Evolutionary conservation across 2,113 vertebrate genomes (phyloP), one percentile per base, ranked within the genome.

Genomic region (Oreotrochilus melanogaster): DNA sequence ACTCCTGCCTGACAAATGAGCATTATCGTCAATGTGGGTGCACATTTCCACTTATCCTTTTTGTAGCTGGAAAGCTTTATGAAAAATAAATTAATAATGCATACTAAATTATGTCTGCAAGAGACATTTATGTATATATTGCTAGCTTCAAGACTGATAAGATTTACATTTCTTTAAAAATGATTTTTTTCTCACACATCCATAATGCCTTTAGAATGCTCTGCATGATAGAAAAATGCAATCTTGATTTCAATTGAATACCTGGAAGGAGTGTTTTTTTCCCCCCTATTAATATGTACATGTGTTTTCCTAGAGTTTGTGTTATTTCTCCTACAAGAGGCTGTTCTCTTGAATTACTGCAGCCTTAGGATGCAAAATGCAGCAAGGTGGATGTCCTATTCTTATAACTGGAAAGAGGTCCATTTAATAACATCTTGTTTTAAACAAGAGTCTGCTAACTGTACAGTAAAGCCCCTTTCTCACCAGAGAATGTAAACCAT

Each of bases 71-170:
- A 95, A 97, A 97, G 94, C 95, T 97, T 97, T 98, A 97, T 97
- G 97, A 98, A 98, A 98, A 98, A 98, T 98, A 98, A 98, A 98
- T 98, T 98, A 98, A 98, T 97, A 98, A 98, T 98, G 97, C 97
- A 97, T 97, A 97, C 96, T 97, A 98, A 98, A 98, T 98, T 97
- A 98, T 97, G 95, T 97, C 97, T 98, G 96, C 97, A 95, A 95
- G 96, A 98, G 97, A 97, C 97, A 95, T 97, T 98, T 97, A 97
- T 98, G 97, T 98, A 97, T 98, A 90, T 97, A 97, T 96, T 94
- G 95, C 96, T 93, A 78, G 95, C 97, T 98, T 97, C 96, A 90
- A 95, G 97, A 98, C 95, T 97, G 97, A 98, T 98, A 98, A 96
- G 98, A 97, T 98, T 97, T 97, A 94, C 56, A 67, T 97, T 97